A percentile compares a stretch with the other conserved stretches of the same genome.
Evolutionary conservation across 2,888 invertebrate genomes (phyloP).

Genomic region (Lydus trimaculatus): DNA sequence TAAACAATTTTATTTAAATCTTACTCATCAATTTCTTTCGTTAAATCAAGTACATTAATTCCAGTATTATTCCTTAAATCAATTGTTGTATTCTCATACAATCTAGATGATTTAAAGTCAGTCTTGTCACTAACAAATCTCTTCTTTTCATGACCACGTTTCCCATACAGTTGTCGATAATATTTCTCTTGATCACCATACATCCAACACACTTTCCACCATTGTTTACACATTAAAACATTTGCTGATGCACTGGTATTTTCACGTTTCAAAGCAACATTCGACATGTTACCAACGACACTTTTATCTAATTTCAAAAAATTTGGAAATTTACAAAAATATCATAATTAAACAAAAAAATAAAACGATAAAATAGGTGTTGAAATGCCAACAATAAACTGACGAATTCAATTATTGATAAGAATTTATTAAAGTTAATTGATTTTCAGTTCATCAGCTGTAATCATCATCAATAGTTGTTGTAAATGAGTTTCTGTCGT

Average conservation of each 20-base stretch:
- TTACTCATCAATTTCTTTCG: constrained; percentile 51
- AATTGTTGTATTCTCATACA: constrained; percentile 25
- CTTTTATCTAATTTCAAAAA: constrained; percentile 21
- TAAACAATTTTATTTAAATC: constrained; percentile 25
- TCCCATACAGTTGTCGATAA: constrained; percentile 81
- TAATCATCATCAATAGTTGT: constrained; percentile 4
- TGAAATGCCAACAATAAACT: constrained; percentile 3
- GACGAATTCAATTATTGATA: constrained; percentile 18
- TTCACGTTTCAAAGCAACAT: constrained; percentile 53
- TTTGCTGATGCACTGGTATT: constrained; percentile 66
- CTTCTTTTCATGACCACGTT: constrained; percentile 50
- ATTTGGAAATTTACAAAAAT: constrained; percentile 12
- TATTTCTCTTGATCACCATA: constrained; percentile 86
- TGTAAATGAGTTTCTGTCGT: constrained; percentile 16
- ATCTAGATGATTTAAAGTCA: constrained; percentile 29
- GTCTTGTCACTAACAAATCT: constrained; percentile 35
- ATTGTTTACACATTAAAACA: constrained; percentile 84
- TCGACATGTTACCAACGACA: constrained; percentile 39
- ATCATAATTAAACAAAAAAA: constrained; percentile 14
- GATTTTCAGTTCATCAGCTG: constrained; percentile 18
- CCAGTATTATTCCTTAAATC: constrained; percentile 19
- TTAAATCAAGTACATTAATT: constrained; percentile 46
- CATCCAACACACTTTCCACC: constrained; percentile 92
- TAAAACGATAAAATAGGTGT: constrained; percentile 9
- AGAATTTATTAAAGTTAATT: background rate